phyloP scores from a whole-genome alignment of 2,888 invertebrate species.

The Hypercompe scribonia region DNA sequence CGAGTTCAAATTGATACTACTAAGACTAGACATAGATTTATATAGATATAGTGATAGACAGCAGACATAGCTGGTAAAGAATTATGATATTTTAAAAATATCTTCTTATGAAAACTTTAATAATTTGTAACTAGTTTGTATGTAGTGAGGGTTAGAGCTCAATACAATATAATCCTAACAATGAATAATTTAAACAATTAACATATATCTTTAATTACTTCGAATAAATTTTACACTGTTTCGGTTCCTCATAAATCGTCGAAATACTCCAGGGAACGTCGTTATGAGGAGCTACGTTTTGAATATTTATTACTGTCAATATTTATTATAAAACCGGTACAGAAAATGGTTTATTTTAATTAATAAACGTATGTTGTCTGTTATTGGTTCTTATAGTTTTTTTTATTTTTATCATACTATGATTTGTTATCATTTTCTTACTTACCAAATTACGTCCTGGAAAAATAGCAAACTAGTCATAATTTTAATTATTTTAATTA shows the following conservation, averaged over 20 bases:
- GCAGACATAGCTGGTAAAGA: background rate
- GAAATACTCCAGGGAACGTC: slow-evolving; percentile 32
- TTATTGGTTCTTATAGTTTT: background rate
- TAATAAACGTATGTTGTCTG: background rate
- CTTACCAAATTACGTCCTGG: background rate
- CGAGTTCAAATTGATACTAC: too few species aligned
- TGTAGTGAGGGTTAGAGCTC: background rate
- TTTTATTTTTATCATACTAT: too few species aligned
- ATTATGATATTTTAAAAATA: background rate
- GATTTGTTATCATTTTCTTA: background rate
- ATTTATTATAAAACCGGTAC: slow-evolving; percentile 17
- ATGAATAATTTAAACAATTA: slow-evolving; percentile 18
- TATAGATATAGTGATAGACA: background rate
- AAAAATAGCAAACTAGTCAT: too few species aligned
- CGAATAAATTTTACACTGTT: slow-evolving; percentile 21
- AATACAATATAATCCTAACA: background rate
- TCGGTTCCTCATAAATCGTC: slow-evolving; percentile 37
- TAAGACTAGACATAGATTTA: too few species aligned
- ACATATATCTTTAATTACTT: slow-evolving; percentile 30
- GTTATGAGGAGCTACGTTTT: slow-evolving; percentile 29
- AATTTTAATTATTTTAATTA: too few species aligned
- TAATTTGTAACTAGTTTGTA: background rate
- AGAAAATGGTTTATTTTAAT: slow-evolving; percentile 8
- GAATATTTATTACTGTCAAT: slow-evolving; percentile 38
- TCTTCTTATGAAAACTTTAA: background rate